Conservation (phyloP, 2,797 vertebrate genomes). For the Adrianichthys oophorus region DNA sequence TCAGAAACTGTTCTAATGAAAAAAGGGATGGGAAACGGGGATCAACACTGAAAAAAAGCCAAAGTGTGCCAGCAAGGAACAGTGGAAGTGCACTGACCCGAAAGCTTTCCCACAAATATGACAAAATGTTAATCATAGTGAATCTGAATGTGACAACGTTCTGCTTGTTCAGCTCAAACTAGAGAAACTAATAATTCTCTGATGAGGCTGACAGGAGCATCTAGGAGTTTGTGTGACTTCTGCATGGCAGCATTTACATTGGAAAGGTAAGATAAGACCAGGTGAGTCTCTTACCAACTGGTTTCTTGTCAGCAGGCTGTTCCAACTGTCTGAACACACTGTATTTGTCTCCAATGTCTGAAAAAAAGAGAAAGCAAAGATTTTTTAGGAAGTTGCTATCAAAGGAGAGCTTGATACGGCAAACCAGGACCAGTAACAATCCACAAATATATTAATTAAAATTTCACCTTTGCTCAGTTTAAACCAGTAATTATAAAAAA, state of each 20-base stretch:
- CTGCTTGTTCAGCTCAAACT: constrained; percentile 1
- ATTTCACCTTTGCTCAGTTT: no score
- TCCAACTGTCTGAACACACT: constrained; percentile 94
- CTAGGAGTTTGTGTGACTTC: neutral
- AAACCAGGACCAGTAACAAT: neutral
- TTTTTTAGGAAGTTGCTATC: neutral
- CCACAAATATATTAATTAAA: no score
- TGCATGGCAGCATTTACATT: neutral
- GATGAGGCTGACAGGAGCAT: constrained; percentile 9
- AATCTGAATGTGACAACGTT: neutral
- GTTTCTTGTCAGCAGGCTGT: constrained; percentile 86
- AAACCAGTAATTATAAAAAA: no score
- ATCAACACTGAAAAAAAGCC: constrained; percentile 56
- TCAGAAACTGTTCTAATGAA: constrained; percentile 89
- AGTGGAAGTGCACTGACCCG: constrained; percentile 16
- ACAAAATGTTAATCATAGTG: constrained; percentile 17
- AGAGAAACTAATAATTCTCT: constrained; percentile 5
- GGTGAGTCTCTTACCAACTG: constrained; percentile 81
- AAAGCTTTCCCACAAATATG: constrained; percentile 19
- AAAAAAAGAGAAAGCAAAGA: constrained; percentile 19
- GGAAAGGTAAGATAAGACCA: neutral
- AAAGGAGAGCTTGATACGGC: neutral
- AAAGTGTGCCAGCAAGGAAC: constrained; percentile 25
- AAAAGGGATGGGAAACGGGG: constrained; percentile 78
- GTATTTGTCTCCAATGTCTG: constrained; percentile 94